Base-by-base conservation (phyloP, 1,140 invertebrate genomes). In the Drosophila sechellia region DNA sequence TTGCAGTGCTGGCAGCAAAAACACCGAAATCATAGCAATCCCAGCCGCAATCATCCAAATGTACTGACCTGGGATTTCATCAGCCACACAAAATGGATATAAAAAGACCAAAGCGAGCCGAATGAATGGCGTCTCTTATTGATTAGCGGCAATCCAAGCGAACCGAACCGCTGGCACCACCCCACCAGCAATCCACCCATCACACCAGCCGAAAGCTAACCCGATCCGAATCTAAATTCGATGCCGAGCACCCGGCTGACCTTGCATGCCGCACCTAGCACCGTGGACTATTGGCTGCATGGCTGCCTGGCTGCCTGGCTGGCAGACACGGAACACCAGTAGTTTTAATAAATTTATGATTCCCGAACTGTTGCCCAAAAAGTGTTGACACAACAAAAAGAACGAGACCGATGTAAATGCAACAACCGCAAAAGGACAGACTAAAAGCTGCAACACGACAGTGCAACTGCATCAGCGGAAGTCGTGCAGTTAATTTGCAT, bases 271-370 rank as follows among this genome's bases (percentile, higher is more conserved):
- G 63, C 63, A 58, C 34, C 54, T 49, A 66, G 63, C 52, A 50
- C 63, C 27, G 27, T 31, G 27, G 6, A 31, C 31, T 31, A 8
- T 31, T 31, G 35, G 35, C 35, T 10, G 34, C 34, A 6, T 34
- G 34, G 27, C 50, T 13, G 12, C 35, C 53, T 34, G 34, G 27
- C 50, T 13, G 12, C 35, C 53, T 49, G 34, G 50, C 52, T 49
- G 20, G 27, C 50, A 56, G 68, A 76, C 75, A 60, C 63, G 61
- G 54, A 68, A 75, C 66, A 66, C 53, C 65, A 60, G 46, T 40
- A 34, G 71, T 77, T 77, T 77, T 77, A 77, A 77, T 77, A 77
- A 77, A 77, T 77, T 77, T 77, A 77, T 77, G 74, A 70, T 77
- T 71, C 72, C 61, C 77, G 75, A 77, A 78, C 49, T 40, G 54